Base-by-base conservation (phyloP, 2,797 vertebrate genomes). In the Leucoraja ocellata region DNA sequence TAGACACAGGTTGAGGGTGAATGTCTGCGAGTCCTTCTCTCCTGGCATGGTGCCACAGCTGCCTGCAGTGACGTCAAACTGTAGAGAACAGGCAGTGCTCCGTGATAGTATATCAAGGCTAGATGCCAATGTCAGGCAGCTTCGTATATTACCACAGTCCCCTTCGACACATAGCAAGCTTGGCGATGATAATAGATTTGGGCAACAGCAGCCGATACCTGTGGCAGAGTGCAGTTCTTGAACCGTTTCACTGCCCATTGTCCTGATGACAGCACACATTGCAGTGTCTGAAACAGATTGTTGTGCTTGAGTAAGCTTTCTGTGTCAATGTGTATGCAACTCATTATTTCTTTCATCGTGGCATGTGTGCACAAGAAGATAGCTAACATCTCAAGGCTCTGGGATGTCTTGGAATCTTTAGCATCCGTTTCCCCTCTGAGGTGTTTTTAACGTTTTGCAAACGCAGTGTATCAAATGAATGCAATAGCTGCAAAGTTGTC, bases 31-130 rank as follows among this genome's bases (percentile, higher is more conserved):
- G 10, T 46, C 54, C 76, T 92, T 11, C 68, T n/a, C 23, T n/a
- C 71, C 71, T 92, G 90, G 90, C 90, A 8, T 18, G 46, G 8
- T 28, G 25, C 90, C 90, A 92, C 36, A 92, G 39, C 73, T 92
- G 90, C 36, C 6, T 76, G 10, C 71, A n/a, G 23, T 92, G 71
- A 92, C 90, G 90, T 76, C 90, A 92, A 92, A 58, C 23, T n/a
- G 90, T 25, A 28, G 90, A 76, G 65, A 92, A 92, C 71, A 92
- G 71, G 90, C 90, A 58, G 90, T 54, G 71, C 90, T 92, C 23
- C 11, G 1, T 9, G 65, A 74, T 74, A 76, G 39, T 76, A 74
- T 1, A 28, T 28, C 71, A 8, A 74, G 90, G 90, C 90, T 54
- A 14, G 0, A 11, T 14, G 36, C 90, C 90, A 91, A 25, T 1